Conservation (phyloP, 2,797 vertebrate species). For the Melanotaenia maccullochi region DNA sequence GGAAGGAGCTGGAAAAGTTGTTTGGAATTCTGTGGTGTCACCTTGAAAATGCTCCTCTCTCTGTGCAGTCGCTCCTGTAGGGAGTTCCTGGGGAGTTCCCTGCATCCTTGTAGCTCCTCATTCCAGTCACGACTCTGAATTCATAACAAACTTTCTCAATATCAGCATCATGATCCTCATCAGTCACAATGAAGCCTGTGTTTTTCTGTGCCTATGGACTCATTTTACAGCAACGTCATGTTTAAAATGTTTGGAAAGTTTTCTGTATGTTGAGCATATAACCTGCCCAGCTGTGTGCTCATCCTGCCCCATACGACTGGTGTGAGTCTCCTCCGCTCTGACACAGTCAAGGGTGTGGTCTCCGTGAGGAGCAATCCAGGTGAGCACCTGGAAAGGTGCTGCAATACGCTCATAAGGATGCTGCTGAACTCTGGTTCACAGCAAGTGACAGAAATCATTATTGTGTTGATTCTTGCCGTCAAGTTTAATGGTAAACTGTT, state of each 20-base stretch:
- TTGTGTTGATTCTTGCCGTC: neutral
- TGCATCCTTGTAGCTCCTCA: slow-evolving; percentile 92
- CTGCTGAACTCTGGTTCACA: slow-evolving; percentile 85
- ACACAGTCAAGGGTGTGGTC: slow-evolving; percentile 93
- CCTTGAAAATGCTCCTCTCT: slow-evolving; percentile 94
- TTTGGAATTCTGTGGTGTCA: slow-evolving; percentile 44
- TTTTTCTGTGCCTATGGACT: neutral
- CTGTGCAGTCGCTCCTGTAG: slow-evolving; percentile 89
- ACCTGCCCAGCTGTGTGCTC: slow-evolving; percentile 95
- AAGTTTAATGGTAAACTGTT: neutral
- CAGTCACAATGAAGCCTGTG: neutral
- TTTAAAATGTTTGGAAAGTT: neutral
- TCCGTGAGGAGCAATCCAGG: slow-evolving; percentile 90
- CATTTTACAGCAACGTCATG: neutral
- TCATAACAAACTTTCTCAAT: slow-evolving; percentile 28
- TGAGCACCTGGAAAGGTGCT: slow-evolving; percentile 94
- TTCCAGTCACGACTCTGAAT: slow-evolving; percentile 95
- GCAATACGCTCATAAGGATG: slow-evolving; percentile 94
- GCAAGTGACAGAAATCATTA: neutral
- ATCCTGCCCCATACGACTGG: slow-evolving; percentile 89
- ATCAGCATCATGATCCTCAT: slow-evolving; percentile 15
- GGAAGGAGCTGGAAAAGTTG: neutral
- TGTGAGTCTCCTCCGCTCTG: slow-evolving; percentile 89
- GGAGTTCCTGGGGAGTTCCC: slow-evolving; percentile 89
- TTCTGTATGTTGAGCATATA: slow-evolving; percentile 18